Evolutionary conservation across 2,797 vertebrate species (phyloP).

Genomic region (Momotus momota): DNA sequence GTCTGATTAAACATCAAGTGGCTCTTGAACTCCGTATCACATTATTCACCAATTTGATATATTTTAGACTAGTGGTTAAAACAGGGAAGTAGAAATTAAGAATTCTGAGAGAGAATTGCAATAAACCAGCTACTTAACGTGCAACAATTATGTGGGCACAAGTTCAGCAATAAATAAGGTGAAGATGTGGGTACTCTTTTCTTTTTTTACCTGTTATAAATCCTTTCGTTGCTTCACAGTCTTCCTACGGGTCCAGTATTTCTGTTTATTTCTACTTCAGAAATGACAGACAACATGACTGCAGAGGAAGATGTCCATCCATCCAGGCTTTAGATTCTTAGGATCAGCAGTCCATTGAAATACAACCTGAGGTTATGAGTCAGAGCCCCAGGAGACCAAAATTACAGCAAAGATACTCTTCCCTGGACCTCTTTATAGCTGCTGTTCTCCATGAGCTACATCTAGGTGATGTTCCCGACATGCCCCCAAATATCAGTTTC

Average conservation of each 20-base stretch:
- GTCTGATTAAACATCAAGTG: slow-evolving; percentile 42
- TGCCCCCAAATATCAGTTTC: neutral
- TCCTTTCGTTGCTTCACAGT: neutral
- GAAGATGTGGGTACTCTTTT: neutral
- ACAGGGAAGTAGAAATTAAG: neutral
- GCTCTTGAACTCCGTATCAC: slow-evolving; percentile 10
- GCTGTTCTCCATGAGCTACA: neutral
- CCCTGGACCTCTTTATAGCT: neutral
- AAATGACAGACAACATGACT: neutral
- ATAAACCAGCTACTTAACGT: neutral
- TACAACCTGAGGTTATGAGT: neutral
- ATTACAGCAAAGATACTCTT: neutral
- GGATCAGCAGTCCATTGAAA: neutral
- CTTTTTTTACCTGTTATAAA: neutral
- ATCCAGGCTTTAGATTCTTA: neutral
- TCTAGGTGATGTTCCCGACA: neutral
- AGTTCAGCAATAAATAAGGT: neutral
- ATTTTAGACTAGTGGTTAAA: neutral
- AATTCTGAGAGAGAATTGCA: neutral
- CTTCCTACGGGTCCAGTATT: neutral
- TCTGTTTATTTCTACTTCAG: neutral
- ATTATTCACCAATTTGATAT: neutral
- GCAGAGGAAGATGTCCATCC: neutral
- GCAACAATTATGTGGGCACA: neutral
- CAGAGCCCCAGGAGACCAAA: neutral